A percentile compares a stretch with the other conserved stretches of the same genome.
Conservation (phyloP, 2,888 invertebrate species). For the Cremastinae sp. region DNA sequence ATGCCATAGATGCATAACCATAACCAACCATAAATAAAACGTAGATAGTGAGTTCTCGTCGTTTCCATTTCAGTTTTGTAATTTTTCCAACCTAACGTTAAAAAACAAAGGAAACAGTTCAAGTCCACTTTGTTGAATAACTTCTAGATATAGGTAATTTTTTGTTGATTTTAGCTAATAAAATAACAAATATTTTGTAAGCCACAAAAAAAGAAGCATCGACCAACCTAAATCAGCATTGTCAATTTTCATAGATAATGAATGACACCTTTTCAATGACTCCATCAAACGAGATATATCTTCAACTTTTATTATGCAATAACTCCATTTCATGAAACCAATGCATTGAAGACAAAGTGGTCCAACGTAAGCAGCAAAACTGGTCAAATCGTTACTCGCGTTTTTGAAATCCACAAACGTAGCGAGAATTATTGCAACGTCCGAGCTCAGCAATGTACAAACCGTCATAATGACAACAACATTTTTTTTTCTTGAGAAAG, state of each 20-base stretch:
- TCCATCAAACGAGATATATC: conserved; percentile 57
- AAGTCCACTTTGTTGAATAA: not conserved
- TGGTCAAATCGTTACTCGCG: conserved; percentile 55
- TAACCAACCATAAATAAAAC: conserved; percentile 63
- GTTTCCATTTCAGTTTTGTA: conserved; percentile 53
- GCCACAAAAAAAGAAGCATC: conserved; percentile 27
- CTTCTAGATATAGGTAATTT: no score
- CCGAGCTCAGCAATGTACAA: conserved; percentile 44
- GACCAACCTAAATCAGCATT: conserved; percentile 56
- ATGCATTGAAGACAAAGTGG: conserved; percentile 62
- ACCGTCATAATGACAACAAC: conserved; percentile 44
- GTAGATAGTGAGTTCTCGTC: conserved; percentile 46
- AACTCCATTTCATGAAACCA: conserved; percentile 68
- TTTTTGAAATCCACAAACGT: conserved; percentile 57
- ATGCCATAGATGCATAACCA: conserved; percentile 61
- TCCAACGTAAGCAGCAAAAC: conserved; percentile 61
- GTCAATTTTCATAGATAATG: conserved; percentile 59
- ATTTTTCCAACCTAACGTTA: conserved; percentile 37
- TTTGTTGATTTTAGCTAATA: not conserved
- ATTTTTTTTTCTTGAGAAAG: conserved; percentile 49
- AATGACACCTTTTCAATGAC: conserved; percentile 63
- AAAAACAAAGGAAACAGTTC: not conserved
- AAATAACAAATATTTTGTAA: not conserved
- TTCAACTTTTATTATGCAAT: conserved; percentile 58
- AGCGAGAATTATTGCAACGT: conserved; percentile 55